Base-by-base conservation (phyloP, 1,140 invertebrate genomes). In the Drosophila sproati region DNA sequence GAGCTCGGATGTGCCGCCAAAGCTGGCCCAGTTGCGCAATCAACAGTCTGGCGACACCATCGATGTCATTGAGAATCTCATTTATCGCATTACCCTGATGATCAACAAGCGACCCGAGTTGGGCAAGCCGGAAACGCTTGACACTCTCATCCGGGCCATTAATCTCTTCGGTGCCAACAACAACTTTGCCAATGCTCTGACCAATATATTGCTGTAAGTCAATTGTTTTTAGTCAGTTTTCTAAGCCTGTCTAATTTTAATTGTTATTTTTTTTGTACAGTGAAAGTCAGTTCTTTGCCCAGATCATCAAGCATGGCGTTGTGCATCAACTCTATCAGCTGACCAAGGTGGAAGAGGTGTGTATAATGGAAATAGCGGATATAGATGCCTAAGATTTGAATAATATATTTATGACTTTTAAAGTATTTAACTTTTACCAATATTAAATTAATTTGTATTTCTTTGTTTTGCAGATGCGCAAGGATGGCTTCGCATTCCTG, bases 221-320 rank as follows among this genome's bases (percentile, higher is more conserved):
- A 0, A 28, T 12, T 5, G 10, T n/a, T 2, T 5, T 3, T n/a
- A 3, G 5, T 6, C 35, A 6, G 5, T 3, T 3, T 8, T 54
- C 3, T 0, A 20, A 50, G 34, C 3, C 29, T 10, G 2, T 43
- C 7, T 12, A 31, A 32, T 34, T 60, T 8, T 2, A n/a, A 20
- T 20, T 20, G 20, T 31, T 29, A 4, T 28, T 29, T 39, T 0
- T 56, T 51, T 54, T 45, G 3, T 29, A 8, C 31, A 92, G 91
- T 31, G 91, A 92, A 29, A 92, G 91, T 70, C 86, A 92, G 64
- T 92, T 92, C 50, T 93, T 93, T 78, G 92, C 90, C 0, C 78
- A 92, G 54, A 89, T 92, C 6, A 82, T 93, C 28, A 91, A 91
- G 63, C 90, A 91, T 39, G 86, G 92, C 6, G 88, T 92, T 32